Conservation (phyloP, 2,797 vertebrate species). For the Macroramphosus scolopax region DNA sequence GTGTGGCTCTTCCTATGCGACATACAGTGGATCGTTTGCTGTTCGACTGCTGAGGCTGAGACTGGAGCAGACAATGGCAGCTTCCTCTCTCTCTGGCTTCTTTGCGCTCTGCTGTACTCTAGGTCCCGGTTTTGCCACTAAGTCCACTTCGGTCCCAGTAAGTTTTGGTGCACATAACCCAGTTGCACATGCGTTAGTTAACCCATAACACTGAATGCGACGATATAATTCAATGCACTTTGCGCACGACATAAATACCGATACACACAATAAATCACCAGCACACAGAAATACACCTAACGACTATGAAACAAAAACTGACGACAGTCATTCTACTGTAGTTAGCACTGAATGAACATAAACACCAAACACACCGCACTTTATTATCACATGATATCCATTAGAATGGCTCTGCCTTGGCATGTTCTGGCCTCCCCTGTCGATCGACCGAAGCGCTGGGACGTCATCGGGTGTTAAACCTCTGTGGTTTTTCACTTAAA, state of each 20-base stretch:
- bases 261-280: conserved; percentile 22
- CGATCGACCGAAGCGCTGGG: conserved; percentile 2
- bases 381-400: conserved; percentile 56
- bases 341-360: conserved; percentile 30
- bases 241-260: too few relatives aligned
- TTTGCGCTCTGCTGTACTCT: conserved; percentile 40
- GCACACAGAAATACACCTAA: conserved; percentile 14
- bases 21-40: conserved; percentile 42
- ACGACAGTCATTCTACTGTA: conserved; percentile 27
- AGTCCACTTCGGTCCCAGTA: conserved; percentile 22
- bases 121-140: conserved; percentile 27
- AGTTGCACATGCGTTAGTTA: neutral
- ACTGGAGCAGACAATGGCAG: conserved; percentile 57
- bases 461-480: conserved; percentile 12
- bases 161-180: neutral
- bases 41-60: conserved; percentile 33
- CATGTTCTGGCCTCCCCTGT: conserved; percentile 26
- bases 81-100: conserved; percentile 50
- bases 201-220: conserved; percentile 3
- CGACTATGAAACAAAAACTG: conserved; percentile 9
- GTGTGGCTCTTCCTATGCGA: conserved; percentile 34
- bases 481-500: conserved; percentile 20
- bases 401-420: conserved; percentile 39
- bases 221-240: conserved; percentile 9
- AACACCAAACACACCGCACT: conserved; percentile 54